phyloP scores from a whole-genome alignment of 2,113 vertebrate species.

The Hystrix cristata region DNA sequence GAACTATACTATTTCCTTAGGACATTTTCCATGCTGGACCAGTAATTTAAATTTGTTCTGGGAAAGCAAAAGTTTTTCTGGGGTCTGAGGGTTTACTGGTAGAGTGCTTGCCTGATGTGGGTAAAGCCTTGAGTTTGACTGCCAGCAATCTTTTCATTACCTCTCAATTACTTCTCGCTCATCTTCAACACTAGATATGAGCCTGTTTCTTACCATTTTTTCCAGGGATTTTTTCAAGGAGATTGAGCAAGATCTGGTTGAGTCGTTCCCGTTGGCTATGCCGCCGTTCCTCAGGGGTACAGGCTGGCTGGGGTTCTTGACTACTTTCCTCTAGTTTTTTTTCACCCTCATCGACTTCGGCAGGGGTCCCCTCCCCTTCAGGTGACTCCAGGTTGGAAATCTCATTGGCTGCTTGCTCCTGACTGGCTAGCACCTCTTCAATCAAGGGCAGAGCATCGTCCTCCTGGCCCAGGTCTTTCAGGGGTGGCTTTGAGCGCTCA shows the following conservation, averaged over 20 bases:
- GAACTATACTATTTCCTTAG: neutral
- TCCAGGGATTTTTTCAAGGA: slow-evolving; percentile 96
- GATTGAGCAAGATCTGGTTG: slow-evolving; percentile 96
- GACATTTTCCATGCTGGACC: neutral
- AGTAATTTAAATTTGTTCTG: neutral
- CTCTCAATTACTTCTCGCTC: neutral
- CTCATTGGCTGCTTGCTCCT: slow-evolving; percentile 84
- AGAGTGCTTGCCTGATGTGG: neutral
- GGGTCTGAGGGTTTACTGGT: neutral
- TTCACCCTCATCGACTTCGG: slow-evolving; percentile 84
- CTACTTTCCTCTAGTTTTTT: slow-evolving; percentile 81
- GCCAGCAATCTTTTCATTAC: neutral
- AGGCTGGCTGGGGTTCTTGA: slow-evolving; percentile 75
- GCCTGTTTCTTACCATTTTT: slow-evolving; percentile 94
- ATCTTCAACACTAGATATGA: neutral
- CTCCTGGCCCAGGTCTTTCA: slow-evolving; percentile 87
- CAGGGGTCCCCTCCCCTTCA: slow-evolving; percentile 85
- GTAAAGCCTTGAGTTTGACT: neutral
- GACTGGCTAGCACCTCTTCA: slow-evolving; percentile 89
- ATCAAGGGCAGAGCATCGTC: slow-evolving; percentile 89
- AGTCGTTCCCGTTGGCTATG: slow-evolving; percentile 95
- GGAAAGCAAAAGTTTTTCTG: neutral
- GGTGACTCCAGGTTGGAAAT: slow-evolving; percentile 87
- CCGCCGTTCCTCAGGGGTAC: slow-evolving; percentile 91
- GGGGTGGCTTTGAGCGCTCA: slow-evolving; percentile 92